Base-by-base conservation (phyloP, 2,113 vertebrate species). In the Odocoileus virginianus region DNA sequence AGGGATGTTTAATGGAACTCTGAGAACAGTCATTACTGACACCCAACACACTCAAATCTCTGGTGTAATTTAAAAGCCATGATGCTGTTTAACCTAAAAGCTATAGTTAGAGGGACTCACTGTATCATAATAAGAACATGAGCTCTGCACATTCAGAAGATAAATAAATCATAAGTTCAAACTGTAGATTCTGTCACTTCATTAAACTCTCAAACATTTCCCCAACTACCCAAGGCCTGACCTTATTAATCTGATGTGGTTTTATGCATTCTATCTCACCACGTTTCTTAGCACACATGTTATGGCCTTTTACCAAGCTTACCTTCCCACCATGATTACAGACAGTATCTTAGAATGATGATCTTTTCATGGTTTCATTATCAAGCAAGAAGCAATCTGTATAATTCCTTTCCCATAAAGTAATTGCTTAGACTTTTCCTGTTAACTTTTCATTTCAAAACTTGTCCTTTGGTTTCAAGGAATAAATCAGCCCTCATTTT, bases 121-220 rank as follows among this genome's bases (percentile, higher is more conserved):
- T 74, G 12, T 36, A 74, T n/a, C 25, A 28, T 83, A 45, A 89
- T 40, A 89, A 93, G 60, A 96, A 92, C 16, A 52, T 3, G 5
- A 74, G 13, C 15, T 91, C 58, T 87, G 6, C 11, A 87, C n/a
- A 84, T 40, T 96, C n/a, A n/a, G 47, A 95, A 87, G 10, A 60
- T 64, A 58, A 91, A 15, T n/a, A 55, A 96, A 78, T 50, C 57
- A 83, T n/a, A 87, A 57, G 83, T 88, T 87, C 55, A 78, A 88
- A 85, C 36, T 90, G 87, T 12, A 67, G 21, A 57, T 84, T 78
- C 58, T 91, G 7, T 87, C 52, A 64, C 40, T 95, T 92, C 7
- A 93, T 94, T 71, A 97, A 89, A 33, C 11, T 57, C 45, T 58
- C 90, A 87, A 61, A 55, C n/a, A 87, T n/a, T 87, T 86, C 81